Evolutionary conservation across 1,140 invertebrate genomes (phyloP).

Genomic region (Drosophila busckii): DNA sequence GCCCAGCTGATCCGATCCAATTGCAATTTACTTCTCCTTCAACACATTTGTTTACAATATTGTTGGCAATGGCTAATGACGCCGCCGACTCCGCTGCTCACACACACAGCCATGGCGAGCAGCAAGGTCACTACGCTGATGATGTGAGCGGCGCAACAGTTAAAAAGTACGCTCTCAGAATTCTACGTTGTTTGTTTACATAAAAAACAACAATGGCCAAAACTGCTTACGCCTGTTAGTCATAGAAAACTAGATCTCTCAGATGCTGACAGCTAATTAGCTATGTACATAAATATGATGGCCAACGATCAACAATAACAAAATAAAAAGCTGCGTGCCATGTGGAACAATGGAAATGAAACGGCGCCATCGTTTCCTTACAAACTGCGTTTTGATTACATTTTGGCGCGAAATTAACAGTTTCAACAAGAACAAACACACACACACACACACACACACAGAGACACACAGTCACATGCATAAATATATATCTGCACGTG

Average conservation of each 20-base stretch:
- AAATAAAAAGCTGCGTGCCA: too few species aligned
- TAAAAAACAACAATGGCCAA: too few species aligned
- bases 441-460: too few species aligned
- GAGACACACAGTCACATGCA: too few species aligned
- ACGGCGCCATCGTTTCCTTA: conserved; percentile 1
- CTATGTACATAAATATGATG: neutral
- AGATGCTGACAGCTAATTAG: neutral
- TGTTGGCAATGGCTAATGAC: conserved; percentile 8
- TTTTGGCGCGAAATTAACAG: conserved; percentile 1
- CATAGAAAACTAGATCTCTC: too few species aligned
- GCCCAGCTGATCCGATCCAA: conserved; percentile 5
- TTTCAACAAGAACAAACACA: too few species aligned
- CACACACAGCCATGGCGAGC: neutral
- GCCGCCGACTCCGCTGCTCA: neutral
- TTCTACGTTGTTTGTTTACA: too few species aligned
- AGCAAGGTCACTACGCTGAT: neutral
- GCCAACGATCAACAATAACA: neutral
- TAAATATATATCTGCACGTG: neutral
- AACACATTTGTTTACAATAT: conserved; percentile 8
- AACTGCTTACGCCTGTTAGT: too few species aligned
- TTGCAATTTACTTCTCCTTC: conserved; percentile 5
- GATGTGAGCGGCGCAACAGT: neutral
- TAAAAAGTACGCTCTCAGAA: too few species aligned
- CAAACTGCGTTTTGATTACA: conserved; percentile 21
- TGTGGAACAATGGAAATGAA: conserved; percentile 24